phyloP scores from a whole-genome alignment of 2,888 invertebrate species.

The Netelia melanura region DNA sequence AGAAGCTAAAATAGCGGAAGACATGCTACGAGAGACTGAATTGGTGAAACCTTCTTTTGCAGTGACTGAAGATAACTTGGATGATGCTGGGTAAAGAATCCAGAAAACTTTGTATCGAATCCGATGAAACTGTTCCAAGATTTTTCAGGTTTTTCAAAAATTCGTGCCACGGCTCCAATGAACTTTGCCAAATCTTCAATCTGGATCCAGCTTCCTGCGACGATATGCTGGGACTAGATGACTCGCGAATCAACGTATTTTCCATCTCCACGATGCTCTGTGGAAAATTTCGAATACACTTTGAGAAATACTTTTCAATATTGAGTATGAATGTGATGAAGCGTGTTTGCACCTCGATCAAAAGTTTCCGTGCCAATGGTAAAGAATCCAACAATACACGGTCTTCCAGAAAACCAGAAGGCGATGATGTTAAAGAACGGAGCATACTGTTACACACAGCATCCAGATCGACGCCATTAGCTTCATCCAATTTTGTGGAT shows the following conservation, averaged over 20 bases:
- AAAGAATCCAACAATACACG: slow-evolving; percentile 39
- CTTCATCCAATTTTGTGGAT: slow-evolving; percentile 1
- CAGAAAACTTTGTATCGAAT: slow-evolving; percentile 72
- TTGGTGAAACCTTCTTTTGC: slow-evolving; percentile 76
- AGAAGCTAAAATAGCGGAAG: slow-evolving; percentile 23
- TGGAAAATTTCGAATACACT: slow-evolving; percentile 7
- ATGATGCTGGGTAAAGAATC: slow-evolving; percentile 74
- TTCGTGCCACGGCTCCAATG: slow-evolving; percentile 77
- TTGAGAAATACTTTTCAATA: slow-evolving; percentile 17
- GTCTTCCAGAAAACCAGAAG: slow-evolving; percentile 29
- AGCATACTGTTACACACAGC: slow-evolving; percentile 41
- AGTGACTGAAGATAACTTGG: slow-evolving; percentile 75
- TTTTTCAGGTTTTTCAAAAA: slow-evolving; percentile 74
- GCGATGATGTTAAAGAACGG: slow-evolving; percentile 32
- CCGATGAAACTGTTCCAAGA: slow-evolving; percentile 68
- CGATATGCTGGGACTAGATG: slow-evolving; percentile 14
- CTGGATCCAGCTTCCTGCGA: slow-evolving; percentile 42
- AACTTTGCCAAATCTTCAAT: slow-evolving; percentile 66
- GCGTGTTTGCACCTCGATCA: slow-evolving; percentile 46
- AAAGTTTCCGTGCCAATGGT: slow-evolving; percentile 34
- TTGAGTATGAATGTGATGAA: not conserved
- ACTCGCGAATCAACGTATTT: slow-evolving; percentile 38
- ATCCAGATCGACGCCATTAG: slow-evolving; percentile 34
- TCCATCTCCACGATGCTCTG: slow-evolving; percentile 64
- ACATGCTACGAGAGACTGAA: not conserved